Conservation (phyloP, 2,888 invertebrate species). For the Tigriopus californicus region DNA sequence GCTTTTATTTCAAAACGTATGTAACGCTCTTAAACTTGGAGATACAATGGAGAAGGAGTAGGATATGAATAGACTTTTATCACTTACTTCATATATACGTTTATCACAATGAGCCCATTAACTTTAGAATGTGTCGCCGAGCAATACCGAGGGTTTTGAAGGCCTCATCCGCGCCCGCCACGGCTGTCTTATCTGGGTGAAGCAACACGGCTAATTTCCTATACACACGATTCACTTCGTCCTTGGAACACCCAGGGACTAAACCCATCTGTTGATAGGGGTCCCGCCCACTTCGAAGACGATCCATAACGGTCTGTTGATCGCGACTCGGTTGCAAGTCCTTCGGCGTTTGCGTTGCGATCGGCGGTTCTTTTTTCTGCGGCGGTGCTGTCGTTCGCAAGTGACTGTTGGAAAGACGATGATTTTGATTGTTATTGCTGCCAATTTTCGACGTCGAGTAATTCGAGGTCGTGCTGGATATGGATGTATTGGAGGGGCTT, state of each 20-base stretch:
- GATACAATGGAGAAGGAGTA: no score
- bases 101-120: not conserved
- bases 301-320: not conserved
- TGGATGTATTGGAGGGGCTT: no score
- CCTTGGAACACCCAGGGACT: slow-evolving; percentile 18
- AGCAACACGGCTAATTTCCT: slow-evolving; percentile 28
- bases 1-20: no score
- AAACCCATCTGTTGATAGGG: slow-evolving; percentile 15
- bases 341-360: no score
- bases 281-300: slow-evolving; percentile 4
- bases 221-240: slow-evolving; percentile 30
- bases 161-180: slow-evolving; percentile 30
- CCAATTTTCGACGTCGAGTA: no score
- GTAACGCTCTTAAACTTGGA: no score
- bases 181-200: slow-evolving; percentile 31
- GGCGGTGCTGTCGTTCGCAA: no score
- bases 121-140: slow-evolving; percentile 20
- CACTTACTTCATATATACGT: not conserved
- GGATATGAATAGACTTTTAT: not conserved
- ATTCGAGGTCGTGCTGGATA: no score
- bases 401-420: no score
- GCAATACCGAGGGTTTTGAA: slow-evolving; percentile 29
- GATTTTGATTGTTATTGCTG: not conserved
- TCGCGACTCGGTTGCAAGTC: not conserved
- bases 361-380: no score